A percentile compares a stretch with the other conserved stretches of the same genome.
These are phyloP conservation scores for Cryptocephalus moraei DNA, from an alignment of 2,888 invertebrate species.

Conservation along the genomic window DNA sequence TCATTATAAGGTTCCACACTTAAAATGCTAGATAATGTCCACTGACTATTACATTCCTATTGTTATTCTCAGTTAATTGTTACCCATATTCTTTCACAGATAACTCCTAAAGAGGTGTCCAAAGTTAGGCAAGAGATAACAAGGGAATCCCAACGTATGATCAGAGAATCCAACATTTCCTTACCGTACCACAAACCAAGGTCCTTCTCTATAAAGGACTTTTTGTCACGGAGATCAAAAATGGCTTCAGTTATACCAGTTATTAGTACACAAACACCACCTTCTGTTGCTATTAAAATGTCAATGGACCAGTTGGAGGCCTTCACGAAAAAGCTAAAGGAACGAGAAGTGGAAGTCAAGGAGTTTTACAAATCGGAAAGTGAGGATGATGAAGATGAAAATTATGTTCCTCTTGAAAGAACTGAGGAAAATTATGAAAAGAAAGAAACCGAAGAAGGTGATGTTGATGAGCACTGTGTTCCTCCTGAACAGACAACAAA, in stretches of 20 bases:
- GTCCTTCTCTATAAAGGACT: constrained; percentile 68
- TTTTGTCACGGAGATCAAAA: constrained; percentile 48
- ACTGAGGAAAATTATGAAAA: not conserved
- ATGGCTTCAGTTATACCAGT: constrained; percentile 29
- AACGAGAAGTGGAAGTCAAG: constrained; percentile 63
- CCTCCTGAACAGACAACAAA: not conserved
- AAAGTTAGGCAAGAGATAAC: constrained; percentile 66
- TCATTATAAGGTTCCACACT: no score
- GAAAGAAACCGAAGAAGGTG: no score
- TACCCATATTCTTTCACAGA: constrained; percentile 35
- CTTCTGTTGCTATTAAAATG: constrained; percentile 52
- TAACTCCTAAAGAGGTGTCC: constrained; percentile 56
- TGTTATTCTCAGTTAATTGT: no score
- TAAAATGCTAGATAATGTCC: no score
- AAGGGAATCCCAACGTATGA: constrained; percentile 73
- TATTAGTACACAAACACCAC: constrained; percentile 28
- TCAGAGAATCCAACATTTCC: constrained; percentile 63
- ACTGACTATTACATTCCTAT: no score
- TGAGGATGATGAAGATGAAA: constrained; percentile 39
- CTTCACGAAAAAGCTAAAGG: constrained; percentile 57
- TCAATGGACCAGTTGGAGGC: constrained; percentile 51
- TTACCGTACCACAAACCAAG: constrained; percentile 84
- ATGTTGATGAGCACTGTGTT: constrained; percentile 4
- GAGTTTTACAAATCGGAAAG: constrained; percentile 67
- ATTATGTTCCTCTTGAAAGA: constrained; percentile 7